phyloP scores from a whole-genome alignment of 2,888 invertebrate species.

The Escarpia spicata region DNA sequence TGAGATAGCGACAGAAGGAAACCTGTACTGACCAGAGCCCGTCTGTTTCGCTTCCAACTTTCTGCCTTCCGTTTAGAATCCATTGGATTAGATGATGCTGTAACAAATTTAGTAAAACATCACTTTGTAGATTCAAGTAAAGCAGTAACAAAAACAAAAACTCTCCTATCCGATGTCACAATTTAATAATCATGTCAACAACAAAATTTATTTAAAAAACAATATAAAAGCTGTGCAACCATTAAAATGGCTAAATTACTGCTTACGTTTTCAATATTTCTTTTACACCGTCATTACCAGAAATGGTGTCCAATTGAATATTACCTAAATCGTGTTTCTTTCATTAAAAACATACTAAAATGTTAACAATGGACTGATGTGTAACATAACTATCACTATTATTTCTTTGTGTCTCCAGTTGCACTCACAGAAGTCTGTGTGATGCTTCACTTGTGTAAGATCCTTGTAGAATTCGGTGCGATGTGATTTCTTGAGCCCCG shows the following conservation, averaged over 20 bases:
- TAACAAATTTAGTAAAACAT: not conserved
- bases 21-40: constrained; percentile 77
- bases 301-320: no score
- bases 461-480: constrained; percentile 99
- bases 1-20: not conserved
- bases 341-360: no score
- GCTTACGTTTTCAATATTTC: not conserved
- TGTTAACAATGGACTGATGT: no score
- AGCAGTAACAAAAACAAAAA: not conserved
- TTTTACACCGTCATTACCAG: not conserved
- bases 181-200: not conserved
- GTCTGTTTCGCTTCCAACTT: constrained; percentile 97
- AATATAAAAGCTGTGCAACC: not conserved
- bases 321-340: no score
- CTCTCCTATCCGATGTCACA: not conserved
- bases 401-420: not conserved
- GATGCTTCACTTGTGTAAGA: constrained; percentile 84
- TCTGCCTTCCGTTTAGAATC: constrained; percentile 98
- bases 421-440: constrained; percentile 91
- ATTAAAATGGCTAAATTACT: not conserved
- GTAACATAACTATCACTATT: not conserved
- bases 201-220: not conserved
- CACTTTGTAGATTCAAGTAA: not conserved
- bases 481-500: constrained; percentile 98
- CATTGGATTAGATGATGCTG: constrained; percentile 75